A percentile compares a stretch with the other conserved stretches of the same genome.
Evolutionary conservation across 2,113 vertebrate genomes (phyloP).

Genomic region (Grantiella picta): DNA sequence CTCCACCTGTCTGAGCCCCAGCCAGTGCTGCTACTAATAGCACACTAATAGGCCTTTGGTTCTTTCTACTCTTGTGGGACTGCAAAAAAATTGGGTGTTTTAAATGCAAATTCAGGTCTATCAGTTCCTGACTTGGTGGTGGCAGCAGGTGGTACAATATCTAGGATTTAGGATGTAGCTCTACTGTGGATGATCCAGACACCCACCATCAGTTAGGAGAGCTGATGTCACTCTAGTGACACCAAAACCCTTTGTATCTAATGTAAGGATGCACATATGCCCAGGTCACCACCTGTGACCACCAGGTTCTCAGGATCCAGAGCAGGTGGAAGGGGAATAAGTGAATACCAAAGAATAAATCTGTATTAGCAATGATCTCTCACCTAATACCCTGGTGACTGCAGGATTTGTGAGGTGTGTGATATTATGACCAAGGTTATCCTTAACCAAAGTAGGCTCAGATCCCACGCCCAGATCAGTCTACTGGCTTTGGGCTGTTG

Average conservation of each 20-base stretch:
- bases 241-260: background rate
- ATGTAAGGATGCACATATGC: too few relatives aligned
- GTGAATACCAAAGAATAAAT: background rate
- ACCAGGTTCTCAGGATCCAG: background rate
- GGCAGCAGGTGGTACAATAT: background rate
- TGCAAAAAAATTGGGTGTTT: background rate
- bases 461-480: background rate
- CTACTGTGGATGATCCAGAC: background rate
- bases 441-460: background rate
- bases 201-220: background rate
- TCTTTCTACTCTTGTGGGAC: background rate
- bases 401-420: background rate
- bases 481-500: background rate
- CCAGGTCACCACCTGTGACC: background rate
- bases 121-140: background rate
- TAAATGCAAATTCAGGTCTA: background rate
- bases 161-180: background rate
- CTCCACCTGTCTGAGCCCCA: rapidly evolving
- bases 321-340: background rate
- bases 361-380: background rate
- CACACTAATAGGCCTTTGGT: background rate
- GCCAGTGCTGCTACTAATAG: background rate
- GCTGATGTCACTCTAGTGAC: background rate
- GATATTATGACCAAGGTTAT: background rate
- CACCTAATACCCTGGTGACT: background rate